phyloP scores from a whole-genome alignment of 2,113 vertebrate species.

The Myrmecophaga tridactyla region DNA sequence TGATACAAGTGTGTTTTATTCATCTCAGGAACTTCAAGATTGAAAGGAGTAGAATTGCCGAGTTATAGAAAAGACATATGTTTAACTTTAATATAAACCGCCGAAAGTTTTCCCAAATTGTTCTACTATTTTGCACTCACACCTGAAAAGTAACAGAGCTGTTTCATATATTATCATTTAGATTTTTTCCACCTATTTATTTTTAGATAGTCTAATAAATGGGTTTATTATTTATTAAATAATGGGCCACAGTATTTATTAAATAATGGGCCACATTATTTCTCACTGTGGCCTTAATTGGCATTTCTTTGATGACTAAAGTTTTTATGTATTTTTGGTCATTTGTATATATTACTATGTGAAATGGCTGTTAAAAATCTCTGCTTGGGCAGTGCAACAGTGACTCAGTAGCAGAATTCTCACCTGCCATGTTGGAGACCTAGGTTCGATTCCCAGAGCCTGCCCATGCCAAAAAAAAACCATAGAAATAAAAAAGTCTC shows the following conservation, averaged over 20 bases:
- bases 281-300: neutral
- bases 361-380: neutral
- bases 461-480: too few species aligned
- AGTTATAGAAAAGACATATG: neutral
- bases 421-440: too few species aligned
- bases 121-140: neutral
- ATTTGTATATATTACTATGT: neutral
- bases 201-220: neutral
- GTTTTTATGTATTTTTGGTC: neutral
- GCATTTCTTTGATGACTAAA: neutral
- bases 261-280: too few species aligned
- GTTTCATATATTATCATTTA: neutral
- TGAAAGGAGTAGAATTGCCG: neutral
- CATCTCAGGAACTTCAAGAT: neutral
- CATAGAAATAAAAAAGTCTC: too few species aligned
- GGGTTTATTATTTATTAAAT: too few species aligned
- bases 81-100: neutral
- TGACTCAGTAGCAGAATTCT: too few species aligned
- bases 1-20: neutral
- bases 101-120: neutral
- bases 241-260: too few species aligned
- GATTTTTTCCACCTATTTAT: neutral
- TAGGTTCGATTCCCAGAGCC: too few species aligned
- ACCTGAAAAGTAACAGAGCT: neutral
- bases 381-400: too few species aligned